Evolutionary conservation across 1,140 invertebrate species (phyloP), one percentile per base, ranked within the genome.

Genomic region (Camponotus vicinus): DNA sequence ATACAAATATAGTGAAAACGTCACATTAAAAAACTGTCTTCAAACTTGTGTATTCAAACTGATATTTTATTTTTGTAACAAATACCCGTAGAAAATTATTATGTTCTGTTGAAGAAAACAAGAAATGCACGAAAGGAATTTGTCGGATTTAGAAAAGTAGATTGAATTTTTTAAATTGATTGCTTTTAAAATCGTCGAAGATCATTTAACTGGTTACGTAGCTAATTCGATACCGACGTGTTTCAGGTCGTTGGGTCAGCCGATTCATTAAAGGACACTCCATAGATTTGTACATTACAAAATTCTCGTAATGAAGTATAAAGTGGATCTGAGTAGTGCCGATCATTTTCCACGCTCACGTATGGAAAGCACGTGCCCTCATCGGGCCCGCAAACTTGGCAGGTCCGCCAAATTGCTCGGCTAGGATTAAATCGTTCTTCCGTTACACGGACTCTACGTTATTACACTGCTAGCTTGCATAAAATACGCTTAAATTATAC

Each of bases 381-480:
- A 83, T 90, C 88, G 52, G 61, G 77, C 89, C 73, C 88, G 88
- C 88, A 80, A 89, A 89, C 83, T 89, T 87, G 88, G 85, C 85
- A 84, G 78, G 73, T 88, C 78, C 86, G 73, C 88, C 85, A 79
- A 90, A 90, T 90, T 89, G 85, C 85, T 85, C 61, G 70, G 69
- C 69, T 52, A 85, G 87, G 88, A 89, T 89, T 89, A 89, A 89
- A 89, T 86, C 83, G 87, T 88, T 89, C 88, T 86, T 89, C 88
- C 77, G 84, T 71, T 85, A 85, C 83, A 34, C 84, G 32, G 75
- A 27, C 63, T 77, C 49, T 59, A 86, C 82, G 69, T 76, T 70
- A 64, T 34, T 63, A 88, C 52, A n/a, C 59, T 49, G 40, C 64
- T 76, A 37, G 34, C 55, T 63, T 67, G 69, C 85, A 86, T 85